Conservation (phyloP, 2,888 invertebrate species). For the Trissoscelio sp. region DNA sequence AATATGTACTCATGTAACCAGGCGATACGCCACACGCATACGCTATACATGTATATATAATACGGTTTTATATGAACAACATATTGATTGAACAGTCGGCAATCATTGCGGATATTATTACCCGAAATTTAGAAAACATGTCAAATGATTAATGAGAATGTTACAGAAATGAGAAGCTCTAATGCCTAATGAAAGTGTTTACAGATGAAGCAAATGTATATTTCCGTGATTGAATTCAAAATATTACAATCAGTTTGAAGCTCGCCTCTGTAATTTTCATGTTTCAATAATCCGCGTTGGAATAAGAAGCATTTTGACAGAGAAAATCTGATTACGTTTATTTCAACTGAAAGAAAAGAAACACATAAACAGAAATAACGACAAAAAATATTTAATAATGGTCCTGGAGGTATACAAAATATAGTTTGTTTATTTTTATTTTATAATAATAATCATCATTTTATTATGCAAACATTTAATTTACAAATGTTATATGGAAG, state of each 20-base stretch:
- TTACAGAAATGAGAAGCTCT: constrained; percentile 29
- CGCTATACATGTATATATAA: constrained; percentile 29
- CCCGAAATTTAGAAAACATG: constrained; percentile 58
- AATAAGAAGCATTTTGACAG: too few species aligned
- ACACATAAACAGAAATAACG: too few species aligned
- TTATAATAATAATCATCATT: too few species aligned
- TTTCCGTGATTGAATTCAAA: neutral
- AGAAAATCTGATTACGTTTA: too few species aligned
- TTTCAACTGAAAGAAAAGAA: too few species aligned
- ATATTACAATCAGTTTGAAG: neutral
- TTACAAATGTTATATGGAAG: too few species aligned
- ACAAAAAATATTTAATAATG: too few species aligned
- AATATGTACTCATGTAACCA: constrained; percentile 52
- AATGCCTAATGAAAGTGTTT: constrained; percentile 34
- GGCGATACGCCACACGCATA: constrained; percentile 10
- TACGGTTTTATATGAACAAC: constrained; percentile 50
- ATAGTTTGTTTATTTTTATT: too few species aligned
- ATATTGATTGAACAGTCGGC: constrained; percentile 50
- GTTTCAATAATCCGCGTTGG: neutral
- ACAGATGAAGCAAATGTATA: neutral
- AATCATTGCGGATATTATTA: constrained; percentile 59
- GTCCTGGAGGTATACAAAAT: too few species aligned
- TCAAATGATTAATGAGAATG: constrained; percentile 43
- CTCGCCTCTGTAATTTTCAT: neutral
- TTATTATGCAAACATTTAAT: too few species aligned